Base-by-base conservation (phyloP, 1,140 invertebrate species). In the Drosophila teissieri region DNA sequence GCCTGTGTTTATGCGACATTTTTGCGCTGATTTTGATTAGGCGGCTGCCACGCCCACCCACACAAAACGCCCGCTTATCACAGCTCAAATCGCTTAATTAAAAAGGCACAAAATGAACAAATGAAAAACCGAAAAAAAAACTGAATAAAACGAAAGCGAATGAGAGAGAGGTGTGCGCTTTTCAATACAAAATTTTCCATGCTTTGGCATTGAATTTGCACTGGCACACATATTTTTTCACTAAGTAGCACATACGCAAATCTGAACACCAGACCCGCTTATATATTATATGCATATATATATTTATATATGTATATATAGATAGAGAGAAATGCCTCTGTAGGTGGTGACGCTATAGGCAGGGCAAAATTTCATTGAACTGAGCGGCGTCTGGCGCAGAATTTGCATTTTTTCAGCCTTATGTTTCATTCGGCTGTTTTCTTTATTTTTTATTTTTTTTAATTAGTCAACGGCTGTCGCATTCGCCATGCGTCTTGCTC, bases 401-500 rank as follows among this genome's bases (percentile, higher is more conserved):
- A 69, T 79, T 83, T 80, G 60, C 76, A 67, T 78, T 72, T 60
- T 73, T 48, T 80, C 40, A 49, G 53, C 55, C 44, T 55, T 61
- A 73, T 58, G 48, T 73, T 73, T 72, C 63, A 36, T 27, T 60
- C 27, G 1, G 42, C 36, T 46, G 34, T 56, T 45, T 64, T 65
- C 24, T 31, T 40, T 42, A 57, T 60, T 27, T 17, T 39, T 53
- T 45, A 61, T 65, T 34, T 31, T 40, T 75, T 83, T 79, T 80
- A 85, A 84, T 85, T 85, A 73, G 81, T 64, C 48, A 85, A 80
- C 80, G 24, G 58, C 64, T 54, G 62, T 63, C 67, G 49, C 64
- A 34, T 48, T 36, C 27, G 65, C 44, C n/a, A 27, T 63, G 52
- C 48, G 56, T 70, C 68, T 70, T 60, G 57, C 52, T 65, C 63